Evolutionary conservation across 2,113 vertebrate genomes (phyloP).

Genomic region (Cromileptes altivelis): DNA sequence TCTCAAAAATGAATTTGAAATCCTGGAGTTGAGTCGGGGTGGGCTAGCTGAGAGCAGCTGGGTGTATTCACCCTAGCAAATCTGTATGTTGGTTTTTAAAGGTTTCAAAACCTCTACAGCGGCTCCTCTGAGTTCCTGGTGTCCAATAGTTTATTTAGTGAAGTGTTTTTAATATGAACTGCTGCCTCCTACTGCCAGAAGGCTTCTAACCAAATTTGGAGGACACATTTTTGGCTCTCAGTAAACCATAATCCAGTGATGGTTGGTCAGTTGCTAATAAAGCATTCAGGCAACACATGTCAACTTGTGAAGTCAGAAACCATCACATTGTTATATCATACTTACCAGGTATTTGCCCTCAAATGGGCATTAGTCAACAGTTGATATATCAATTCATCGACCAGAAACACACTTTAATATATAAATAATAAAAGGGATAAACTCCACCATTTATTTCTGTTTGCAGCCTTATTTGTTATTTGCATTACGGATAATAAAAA

Average conservation of each 20-base stretch:
- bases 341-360: not conserved
- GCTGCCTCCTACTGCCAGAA: constrained; percentile 6
- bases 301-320: not conserved
- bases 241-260: not conserved
- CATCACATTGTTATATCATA: not conserved
- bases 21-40: not conserved
- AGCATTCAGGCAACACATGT: not conserved
- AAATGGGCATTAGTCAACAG: not conserved
- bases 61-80: not conserved
- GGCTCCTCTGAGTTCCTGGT: not conserved
- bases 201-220: not conserved
- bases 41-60: constrained; percentile 24
- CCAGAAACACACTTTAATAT: not conserved
- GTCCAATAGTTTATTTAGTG: not conserved
- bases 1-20: constrained; percentile 34
- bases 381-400: not conserved
- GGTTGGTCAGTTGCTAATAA: no score
- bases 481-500: not conserved
- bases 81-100: constrained; percentile 14
- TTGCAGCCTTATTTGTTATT: not conserved
- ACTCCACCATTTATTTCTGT: not conserved
- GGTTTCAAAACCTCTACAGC: not conserved
- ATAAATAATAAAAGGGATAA: not conserved
- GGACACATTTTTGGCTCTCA: not conserved
- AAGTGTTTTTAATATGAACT: not conserved